Conservation (phyloP, 1,140 invertebrate species). For the Drosophila arizonae region DNA sequence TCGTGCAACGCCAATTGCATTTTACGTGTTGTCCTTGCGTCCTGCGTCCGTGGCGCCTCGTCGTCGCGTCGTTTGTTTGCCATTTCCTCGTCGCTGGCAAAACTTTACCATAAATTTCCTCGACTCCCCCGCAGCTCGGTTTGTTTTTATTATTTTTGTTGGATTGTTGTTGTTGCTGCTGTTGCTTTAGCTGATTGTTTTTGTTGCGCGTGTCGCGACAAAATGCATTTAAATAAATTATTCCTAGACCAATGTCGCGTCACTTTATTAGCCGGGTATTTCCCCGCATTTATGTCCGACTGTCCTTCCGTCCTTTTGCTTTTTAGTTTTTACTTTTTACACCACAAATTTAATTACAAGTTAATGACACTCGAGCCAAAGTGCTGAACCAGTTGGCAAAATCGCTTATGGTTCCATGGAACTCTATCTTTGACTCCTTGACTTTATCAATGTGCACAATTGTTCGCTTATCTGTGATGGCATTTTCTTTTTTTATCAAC, state of each 20-base stretch:
- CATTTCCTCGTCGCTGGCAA: slow-evolving; percentile 71
- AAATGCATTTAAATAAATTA: slow-evolving; percentile 83
- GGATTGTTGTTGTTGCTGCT: slow-evolving; percentile 21
- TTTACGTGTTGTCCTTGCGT: slow-evolving; percentile 46
- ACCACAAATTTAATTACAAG: slow-evolving; percentile 56
- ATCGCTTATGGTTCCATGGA: not conserved
- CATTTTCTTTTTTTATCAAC: slow-evolving; percentile 14
- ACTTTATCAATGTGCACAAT: slow-evolving; percentile 9
- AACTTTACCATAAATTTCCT: slow-evolving; percentile 73
- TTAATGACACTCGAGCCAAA: slow-evolving; percentile 39
- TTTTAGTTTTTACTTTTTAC: not conserved
- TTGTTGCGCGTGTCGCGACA: slow-evolving; percentile 69
- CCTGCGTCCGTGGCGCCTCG: slow-evolving; percentile 56
- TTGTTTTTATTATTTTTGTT: slow-evolving; percentile 32
- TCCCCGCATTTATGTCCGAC: slow-evolving; percentile 27
- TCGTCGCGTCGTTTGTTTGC: slow-evolving; percentile 74
- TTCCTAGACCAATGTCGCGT: slow-evolving; percentile 77
- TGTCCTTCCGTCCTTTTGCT: slow-evolving; percentile 1
- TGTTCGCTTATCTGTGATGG: slow-evolving; percentile 17
- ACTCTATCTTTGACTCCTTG: slow-evolving; percentile 1
- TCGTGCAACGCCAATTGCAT: slow-evolving; percentile 48
- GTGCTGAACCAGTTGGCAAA: slow-evolving; percentile 26
- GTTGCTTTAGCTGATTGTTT: slow-evolving; percentile 31
- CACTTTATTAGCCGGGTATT: slow-evolving; percentile 71
- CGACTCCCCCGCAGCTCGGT: slow-evolving; percentile 52